Percentiles rank a stretch among this genome's conserved stretches.
Evolutionary conservation across 2,888 invertebrate species (phyloP).

Genomic region (Lapara coniferarum): DNA sequence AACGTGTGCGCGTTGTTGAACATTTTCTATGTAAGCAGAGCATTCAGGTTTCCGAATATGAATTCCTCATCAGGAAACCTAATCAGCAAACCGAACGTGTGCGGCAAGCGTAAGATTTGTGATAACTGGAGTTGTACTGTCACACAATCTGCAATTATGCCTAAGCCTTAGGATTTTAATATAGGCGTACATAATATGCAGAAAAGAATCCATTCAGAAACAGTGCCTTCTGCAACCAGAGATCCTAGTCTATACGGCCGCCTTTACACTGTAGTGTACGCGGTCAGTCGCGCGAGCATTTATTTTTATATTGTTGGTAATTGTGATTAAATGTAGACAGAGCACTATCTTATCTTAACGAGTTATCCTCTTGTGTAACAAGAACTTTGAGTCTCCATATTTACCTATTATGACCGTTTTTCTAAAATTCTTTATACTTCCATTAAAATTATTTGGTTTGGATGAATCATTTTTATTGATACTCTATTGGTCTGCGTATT

Average conservation of each 20-base stretch:
- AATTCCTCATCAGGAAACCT: too few species aligned
- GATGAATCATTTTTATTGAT: constrained; percentile 4
- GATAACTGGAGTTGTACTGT: constrained; percentile 67
- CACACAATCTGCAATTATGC: constrained; percentile 37
- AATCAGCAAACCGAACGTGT: too few species aligned
- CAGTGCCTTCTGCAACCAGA: constrained; percentile 80
- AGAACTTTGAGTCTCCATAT: constrained; percentile 48
- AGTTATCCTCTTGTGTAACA: constrained; percentile 60
- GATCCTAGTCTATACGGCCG: constrained; percentile 76
- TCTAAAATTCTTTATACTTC: constrained; percentile 45
- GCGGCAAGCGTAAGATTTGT: constrained; percentile 40
- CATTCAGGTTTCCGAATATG: too few species aligned
- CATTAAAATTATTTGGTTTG: constrained; percentile 30
- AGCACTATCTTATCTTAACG: constrained; percentile 51
- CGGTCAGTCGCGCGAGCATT: constrained; percentile 80
- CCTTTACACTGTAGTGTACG: constrained; percentile 42
- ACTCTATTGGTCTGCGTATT: constrained; percentile 8
- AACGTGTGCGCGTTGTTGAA: too few species aligned
- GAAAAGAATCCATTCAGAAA: constrained; percentile 34
- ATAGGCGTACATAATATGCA: constrained; percentile 1
- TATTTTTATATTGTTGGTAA: constrained; percentile 79
- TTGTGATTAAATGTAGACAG: constrained; percentile 64
- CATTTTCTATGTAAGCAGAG: too few species aligned
- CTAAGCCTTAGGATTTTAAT: background rate
- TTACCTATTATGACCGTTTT: constrained; percentile 36